phyloP scores from a whole-genome alignment of 2,888 invertebrate genomes.

The Drosophila lacicola region DNA sequence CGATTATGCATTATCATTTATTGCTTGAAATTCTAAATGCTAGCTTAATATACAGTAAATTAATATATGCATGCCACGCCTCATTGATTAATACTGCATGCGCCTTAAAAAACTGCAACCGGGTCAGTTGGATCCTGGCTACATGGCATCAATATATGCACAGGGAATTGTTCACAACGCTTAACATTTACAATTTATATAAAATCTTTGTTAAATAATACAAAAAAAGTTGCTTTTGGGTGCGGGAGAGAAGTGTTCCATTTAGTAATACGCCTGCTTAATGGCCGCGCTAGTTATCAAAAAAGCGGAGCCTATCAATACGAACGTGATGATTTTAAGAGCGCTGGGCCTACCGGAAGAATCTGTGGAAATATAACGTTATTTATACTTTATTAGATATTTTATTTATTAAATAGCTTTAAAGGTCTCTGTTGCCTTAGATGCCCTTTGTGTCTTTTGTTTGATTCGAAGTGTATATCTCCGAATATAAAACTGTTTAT shows the following conservation, averaged over 20 bases:
- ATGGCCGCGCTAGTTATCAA: constrained; percentile 84
- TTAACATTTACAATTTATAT: constrained; percentile 36
- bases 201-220: constrained; percentile 20
- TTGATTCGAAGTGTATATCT: background rate
- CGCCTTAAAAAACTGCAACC: constrained; percentile 26
- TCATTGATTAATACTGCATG: constrained; percentile 62
- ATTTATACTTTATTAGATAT: background rate
- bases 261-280: constrained; percentile 82
- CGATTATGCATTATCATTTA: constrained; percentile 25
- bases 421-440: too few species aligned
- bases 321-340: constrained; percentile 85
- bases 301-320: constrained; percentile 84
- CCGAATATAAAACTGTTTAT: too few species aligned
- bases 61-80: constrained; percentile 48
- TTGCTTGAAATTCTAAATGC: constrained; percentile 49
- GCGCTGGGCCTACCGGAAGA: constrained; percentile 85
- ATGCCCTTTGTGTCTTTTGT: too few species aligned
- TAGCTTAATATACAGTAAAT: constrained; percentile 46
- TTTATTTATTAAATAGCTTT: too few species aligned
- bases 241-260: constrained; percentile 4
- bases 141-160: constrained; percentile 39
- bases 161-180: constrained; percentile 56
- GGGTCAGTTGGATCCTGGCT: constrained; percentile 17
- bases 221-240: constrained; percentile 12
- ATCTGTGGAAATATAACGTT: constrained; percentile 70